These are phyloP conservation scores for Euproctis similis DNA, from an alignment of 2,888 invertebrate genomes.

Conservation along the genomic window DNA sequence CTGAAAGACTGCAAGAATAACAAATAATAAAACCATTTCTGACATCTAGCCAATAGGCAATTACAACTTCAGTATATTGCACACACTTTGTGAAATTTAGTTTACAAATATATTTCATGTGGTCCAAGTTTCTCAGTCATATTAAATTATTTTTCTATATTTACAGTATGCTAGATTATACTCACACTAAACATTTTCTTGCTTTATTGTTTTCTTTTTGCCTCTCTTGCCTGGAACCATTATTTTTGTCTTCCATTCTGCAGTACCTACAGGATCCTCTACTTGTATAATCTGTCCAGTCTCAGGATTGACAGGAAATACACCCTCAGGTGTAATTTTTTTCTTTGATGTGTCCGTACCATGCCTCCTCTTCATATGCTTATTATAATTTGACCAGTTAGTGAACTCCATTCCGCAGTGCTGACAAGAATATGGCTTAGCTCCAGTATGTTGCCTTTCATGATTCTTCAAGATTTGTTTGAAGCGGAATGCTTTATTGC, in stretches of 20 bases:
- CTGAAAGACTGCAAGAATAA: too few relatives aligned
- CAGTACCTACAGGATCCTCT: conserved; percentile 45
- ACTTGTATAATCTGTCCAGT: conserved; percentile 58
- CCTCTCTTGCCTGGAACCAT: conserved; percentile 63
- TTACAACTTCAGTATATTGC: too few relatives aligned
- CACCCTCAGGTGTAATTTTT: conserved; percentile 73
- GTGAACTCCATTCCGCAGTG: conserved; percentile 84
- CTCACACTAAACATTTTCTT: conserved; percentile 27
- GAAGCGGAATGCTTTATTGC: conserved; percentile 84
- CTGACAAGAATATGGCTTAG: conserved; percentile 82
- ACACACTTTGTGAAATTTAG: too few relatives aligned
- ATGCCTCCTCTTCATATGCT: conserved; percentile 86
- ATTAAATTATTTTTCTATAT: too few relatives aligned
- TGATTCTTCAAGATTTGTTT: conserved; percentile 85
- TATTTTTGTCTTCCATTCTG: conserved; percentile 62
- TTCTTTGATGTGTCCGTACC: conserved; percentile 69
- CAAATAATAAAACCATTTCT: too few relatives aligned
- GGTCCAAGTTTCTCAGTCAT: too few relatives aligned
- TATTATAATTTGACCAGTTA: conserved; percentile 89
- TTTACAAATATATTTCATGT: too few relatives aligned
- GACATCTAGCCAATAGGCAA: too few relatives aligned
- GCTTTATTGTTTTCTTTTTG: conserved; percentile 46
- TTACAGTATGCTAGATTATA: too few relatives aligned
- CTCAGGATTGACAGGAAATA: conserved; percentile 60
- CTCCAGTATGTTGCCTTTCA: conserved; percentile 81